Percentiles rank a stretch among this genome's conserved stretches.
Evolutionary conservation across 1,140 invertebrate species (phyloP).

Genomic region (Monomorium pharaonis): DNA sequence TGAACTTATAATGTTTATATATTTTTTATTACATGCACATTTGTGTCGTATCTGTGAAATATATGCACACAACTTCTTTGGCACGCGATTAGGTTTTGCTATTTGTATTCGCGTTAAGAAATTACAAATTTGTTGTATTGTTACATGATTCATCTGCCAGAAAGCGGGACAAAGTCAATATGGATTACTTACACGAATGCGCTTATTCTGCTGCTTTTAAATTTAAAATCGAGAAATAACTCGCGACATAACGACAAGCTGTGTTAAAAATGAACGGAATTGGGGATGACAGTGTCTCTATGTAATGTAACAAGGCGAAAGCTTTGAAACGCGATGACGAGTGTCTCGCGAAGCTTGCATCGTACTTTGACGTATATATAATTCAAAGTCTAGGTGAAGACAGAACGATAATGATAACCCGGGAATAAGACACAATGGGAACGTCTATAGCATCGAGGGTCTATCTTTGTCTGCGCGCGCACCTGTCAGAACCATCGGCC

Average conservation of each 20-base stretch:
- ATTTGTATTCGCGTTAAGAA: not conserved
- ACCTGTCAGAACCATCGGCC: slow-evolving; percentile 61
- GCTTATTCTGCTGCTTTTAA: not conserved
- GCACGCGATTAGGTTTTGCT: not conserved
- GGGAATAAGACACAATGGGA: slow-evolving; percentile 61
- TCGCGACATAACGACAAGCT: not conserved
- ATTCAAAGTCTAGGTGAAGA: slow-evolving; percentile 68
- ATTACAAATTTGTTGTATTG: not conserved
- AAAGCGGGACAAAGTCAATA: not conserved
- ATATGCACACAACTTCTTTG: not conserved
- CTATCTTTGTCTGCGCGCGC: slow-evolving; percentile 55
- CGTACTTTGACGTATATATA: slow-evolving; percentile 50
- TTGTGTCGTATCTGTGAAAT: not conserved
- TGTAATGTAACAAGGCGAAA: slow-evolving; percentile 1
- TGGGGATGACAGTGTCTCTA: not conserved
- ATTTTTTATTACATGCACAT: not conserved
- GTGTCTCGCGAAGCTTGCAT: slow-evolving; percentile 23
- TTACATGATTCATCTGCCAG: not conserved
- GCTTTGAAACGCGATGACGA: slow-evolving; percentile 10
- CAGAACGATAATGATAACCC: slow-evolving; percentile 69
- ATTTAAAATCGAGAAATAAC: not conserved
- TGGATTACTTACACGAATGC: not conserved
- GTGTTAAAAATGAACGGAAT: not conserved
- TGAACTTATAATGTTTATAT: not conserved
- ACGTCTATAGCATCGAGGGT: slow-evolving; percentile 49